These are phyloP conservation scores for Cheilosia pagana DNA, from an alignment of 2,888 invertebrate genomes.

Conservation along the genomic window DNA sequence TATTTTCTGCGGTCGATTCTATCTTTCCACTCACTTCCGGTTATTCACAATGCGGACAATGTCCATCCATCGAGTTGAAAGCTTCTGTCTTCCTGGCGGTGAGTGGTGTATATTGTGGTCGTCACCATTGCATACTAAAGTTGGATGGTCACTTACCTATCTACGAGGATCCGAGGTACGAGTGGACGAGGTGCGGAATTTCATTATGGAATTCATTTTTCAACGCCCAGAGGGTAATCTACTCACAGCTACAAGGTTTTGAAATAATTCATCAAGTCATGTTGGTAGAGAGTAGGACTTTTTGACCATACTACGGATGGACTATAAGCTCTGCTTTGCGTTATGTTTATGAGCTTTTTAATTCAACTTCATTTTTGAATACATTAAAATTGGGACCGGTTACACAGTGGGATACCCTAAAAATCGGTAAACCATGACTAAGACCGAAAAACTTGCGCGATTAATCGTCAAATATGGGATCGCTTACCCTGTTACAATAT, in stretches of 20 bases:
- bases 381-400: too few species aligned
- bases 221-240: background rate
- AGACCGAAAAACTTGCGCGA: too few species aligned
- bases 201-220: slow-evolving; percentile 6
- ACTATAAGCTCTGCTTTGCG: too few species aligned
- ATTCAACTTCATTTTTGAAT: too few species aligned
- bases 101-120: slow-evolving; percentile 20
- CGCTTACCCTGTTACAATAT: too few species aligned
- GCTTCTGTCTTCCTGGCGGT: slow-evolving; percentile 27
- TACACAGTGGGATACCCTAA: too few species aligned
- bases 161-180: background rate
- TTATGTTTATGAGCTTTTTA: too few species aligned
- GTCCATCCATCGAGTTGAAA: slow-evolving; percentile 53
- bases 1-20: slow-evolving; percentile 38
- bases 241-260: slow-evolving; percentile 1
- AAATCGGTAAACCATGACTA: too few species aligned
- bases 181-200: background rate
- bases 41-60: slow-evolving; percentile 33
- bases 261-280: slow-evolving; percentile 16
- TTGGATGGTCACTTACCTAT: background rate
- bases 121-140: slow-evolving; percentile 29
- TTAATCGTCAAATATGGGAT: too few species aligned
- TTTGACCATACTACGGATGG: too few species aligned
- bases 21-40: slow-evolving; percentile 33
- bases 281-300: background rate